A percentile compares a stretch with the other conserved stretches of the same genome.
Conservation (phyloP, 2,113 vertebrate species). For the Nematolebias whitei region DNA sequence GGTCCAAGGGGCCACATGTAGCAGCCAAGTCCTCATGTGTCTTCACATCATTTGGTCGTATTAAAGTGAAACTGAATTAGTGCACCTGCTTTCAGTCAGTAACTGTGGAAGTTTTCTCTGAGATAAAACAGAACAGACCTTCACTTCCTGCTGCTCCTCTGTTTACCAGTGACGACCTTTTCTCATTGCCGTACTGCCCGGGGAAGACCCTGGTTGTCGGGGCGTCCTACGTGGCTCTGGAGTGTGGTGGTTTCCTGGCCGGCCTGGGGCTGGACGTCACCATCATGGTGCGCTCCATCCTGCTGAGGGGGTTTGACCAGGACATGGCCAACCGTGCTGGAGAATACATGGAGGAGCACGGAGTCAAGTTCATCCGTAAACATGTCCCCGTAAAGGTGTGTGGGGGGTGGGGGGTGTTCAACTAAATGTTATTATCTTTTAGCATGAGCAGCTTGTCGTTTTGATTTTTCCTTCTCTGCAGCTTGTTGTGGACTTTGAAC, state of each 20-base stretch:
- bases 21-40: too few relatives aligned
- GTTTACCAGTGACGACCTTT: slow-evolving; percentile 90
- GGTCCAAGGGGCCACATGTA: too few relatives aligned
- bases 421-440: too few relatives aligned
- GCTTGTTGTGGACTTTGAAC: too few relatives aligned
- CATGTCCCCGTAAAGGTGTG: slow-evolving; percentile 86
- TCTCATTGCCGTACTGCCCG: slow-evolving; percentile 92
- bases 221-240: slow-evolving; percentile 93
- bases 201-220: slow-evolving; percentile 93
- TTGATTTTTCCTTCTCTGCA: too few relatives aligned
- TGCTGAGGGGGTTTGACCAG: slow-evolving; percentile 94
- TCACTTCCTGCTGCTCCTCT: neutral
- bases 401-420: too few relatives aligned
- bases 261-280: slow-evolving; percentile 92
- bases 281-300: slow-evolving; percentile 92
- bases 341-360: slow-evolving; percentile 88
- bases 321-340: slow-evolving; percentile 93
- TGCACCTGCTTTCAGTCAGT: too few relatives aligned
- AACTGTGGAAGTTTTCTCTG: too few relatives aligned
- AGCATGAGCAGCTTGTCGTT: too few relatives aligned
- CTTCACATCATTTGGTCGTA: too few relatives aligned
- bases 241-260: slow-evolving; percentile 95
- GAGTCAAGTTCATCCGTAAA: slow-evolving; percentile 88
- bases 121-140: too few relatives aligned
- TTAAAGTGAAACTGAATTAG: too few relatives aligned